These are phyloP conservation scores for Tuberolachnus salignus DNA, from an alignment of 2,888 invertebrate genomes.

Conservation along the genomic window DNA sequence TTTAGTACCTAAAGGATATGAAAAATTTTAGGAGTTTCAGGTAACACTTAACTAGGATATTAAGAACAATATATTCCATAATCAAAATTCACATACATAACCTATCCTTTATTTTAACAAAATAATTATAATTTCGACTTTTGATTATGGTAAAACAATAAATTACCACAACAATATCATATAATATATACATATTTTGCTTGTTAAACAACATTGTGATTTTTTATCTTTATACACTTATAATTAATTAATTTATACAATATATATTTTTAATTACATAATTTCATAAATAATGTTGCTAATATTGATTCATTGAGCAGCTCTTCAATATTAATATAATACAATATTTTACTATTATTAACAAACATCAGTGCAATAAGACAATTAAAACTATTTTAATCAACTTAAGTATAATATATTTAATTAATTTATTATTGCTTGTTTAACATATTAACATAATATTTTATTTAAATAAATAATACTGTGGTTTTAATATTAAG, in stretches of 20 bases:
- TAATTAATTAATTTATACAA: constrained; percentile 29
- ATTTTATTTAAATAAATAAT: constrained; percentile 43
- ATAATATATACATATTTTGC: constrained; percentile 37
- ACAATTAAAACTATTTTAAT: constrained; percentile 30
- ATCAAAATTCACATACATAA: constrained; percentile 30
- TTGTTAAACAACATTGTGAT: constrained; percentile 27
- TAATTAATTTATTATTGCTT: constrained; percentile 35
- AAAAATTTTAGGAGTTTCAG: background rate
- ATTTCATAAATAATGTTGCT: constrained; percentile 53
- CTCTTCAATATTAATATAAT: constrained; percentile 46
- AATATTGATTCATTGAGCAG: constrained; percentile 55
- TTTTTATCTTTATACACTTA: constrained; percentile 16
- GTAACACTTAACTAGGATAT: background rate
- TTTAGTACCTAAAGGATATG: background rate
- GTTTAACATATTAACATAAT: constrained; percentile 37
- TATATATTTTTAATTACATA: constrained; percentile 50
- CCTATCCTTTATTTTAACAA: constrained; percentile 54
- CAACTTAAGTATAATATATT: constrained; percentile 21
- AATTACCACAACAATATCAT: constrained; percentile 48
- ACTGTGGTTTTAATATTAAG: constrained; percentile 40
- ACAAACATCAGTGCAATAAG: constrained; percentile 43
- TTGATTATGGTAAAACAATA: constrained; percentile 54
- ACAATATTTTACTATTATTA: constrained; percentile 47
- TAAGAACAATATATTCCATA: background rate
- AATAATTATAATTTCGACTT: constrained; percentile 50